These are phyloP conservation scores for Tetraneura akinire DNA, from an alignment of 1,140 invertebrate species.

Conservation along the genomic window DNA sequence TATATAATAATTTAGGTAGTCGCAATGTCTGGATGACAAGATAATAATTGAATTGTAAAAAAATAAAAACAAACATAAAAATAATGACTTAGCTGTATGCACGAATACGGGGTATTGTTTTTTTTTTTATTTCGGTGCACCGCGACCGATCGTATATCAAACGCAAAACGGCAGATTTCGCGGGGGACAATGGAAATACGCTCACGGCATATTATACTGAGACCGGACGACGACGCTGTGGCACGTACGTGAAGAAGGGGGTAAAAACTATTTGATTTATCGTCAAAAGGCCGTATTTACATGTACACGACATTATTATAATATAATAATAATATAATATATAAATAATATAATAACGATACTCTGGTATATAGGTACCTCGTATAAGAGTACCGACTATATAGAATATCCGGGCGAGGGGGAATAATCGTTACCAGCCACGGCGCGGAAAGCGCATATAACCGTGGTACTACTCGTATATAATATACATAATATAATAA, in stretches of 20 bases:
- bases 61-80: not conserved
- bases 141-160: not conserved
- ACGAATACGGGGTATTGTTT: not conserved
- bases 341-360: not conserved
- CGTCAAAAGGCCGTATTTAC: conserved; percentile 24
- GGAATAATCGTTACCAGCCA: too few relatives aligned
- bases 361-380: too few relatives aligned
- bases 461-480: too few relatives aligned
- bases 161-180: not conserved
- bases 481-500: too few relatives aligned
- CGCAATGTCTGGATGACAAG: not conserved
- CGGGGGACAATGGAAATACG: not conserved
- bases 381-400: too few relatives aligned
- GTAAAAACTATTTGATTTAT: conserved; percentile 30
- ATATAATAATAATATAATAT: conserved; percentile 1
- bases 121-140: conserved; percentile 2
- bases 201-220: not conserved
- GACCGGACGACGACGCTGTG: too few relatives aligned
- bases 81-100: too few relatives aligned
- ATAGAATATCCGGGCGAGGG: too few relatives aligned
- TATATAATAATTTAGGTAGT: too few relatives aligned
- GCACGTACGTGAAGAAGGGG: not conserved
- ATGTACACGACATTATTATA: not conserved
- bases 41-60: conserved; percentile 9
- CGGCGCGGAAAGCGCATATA: too few relatives aligned